Evolutionary conservation across 1,140 invertebrate genomes (phyloP).

Genomic region (Neelides sp.): DNA sequence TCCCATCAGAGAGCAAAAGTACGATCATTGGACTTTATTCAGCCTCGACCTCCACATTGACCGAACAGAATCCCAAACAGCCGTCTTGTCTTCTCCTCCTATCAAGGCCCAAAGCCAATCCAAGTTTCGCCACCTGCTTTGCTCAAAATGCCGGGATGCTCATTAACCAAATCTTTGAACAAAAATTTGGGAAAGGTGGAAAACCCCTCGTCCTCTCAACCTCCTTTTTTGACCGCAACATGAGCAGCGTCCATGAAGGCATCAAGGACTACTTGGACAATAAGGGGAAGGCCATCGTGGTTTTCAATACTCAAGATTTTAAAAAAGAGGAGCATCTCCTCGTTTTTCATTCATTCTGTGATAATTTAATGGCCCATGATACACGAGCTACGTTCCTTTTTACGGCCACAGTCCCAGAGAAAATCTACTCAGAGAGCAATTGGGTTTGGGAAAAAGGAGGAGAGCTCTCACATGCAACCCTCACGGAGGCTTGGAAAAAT

Average conservation of each 20-base stretch:
- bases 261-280: constrained; percentile 14
- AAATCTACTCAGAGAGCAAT: not conserved
- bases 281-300: constrained; percentile 15
- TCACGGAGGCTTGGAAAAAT: constrained; percentile 10
- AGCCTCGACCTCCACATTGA: constrained; percentile 12
- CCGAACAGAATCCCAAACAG: constrained; percentile 9
- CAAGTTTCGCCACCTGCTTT: constrained; percentile 16
- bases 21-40: constrained; percentile 14
- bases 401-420: constrained; percentile 7
- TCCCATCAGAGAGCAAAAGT: constrained; percentile 1
- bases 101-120: not conserved
- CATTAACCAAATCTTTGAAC: too few relatives aligned
- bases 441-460: constrained; percentile 4
- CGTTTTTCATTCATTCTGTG: constrained; percentile 27
- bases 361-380: constrained; percentile 17
- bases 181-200: too few relatives aligned
- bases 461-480: constrained; percentile 5
- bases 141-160: constrained; percentile 1
- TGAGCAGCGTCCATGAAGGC: constrained; percentile 13
- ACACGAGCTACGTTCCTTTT: constrained; percentile 22
- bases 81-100: constrained; percentile 11
- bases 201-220: too few relatives aligned
- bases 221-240: not conserved
- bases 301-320: constrained; percentile 14
- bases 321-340: constrained; percentile 6